Percentiles rank a stretch among this genome's conserved stretches.
These are phyloP conservation scores for Trinectes maculatus DNA, from an alignment of 2,113 vertebrate genomes.

Conservation along the genomic window DNA sequence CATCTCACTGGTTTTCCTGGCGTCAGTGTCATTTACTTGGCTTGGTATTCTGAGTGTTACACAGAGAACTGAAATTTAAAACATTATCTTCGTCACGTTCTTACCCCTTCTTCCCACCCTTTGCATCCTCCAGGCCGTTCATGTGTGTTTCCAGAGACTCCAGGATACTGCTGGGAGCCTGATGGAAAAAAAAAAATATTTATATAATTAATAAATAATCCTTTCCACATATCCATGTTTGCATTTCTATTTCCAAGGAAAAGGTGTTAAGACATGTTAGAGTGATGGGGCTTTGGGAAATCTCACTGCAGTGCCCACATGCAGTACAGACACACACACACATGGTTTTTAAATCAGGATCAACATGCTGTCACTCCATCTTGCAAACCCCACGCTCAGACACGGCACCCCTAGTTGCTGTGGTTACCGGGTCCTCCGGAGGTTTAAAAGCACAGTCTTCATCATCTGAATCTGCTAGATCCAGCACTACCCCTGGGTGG, in stretches of 20 bases:
- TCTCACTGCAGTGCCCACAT: constrained; percentile 36
- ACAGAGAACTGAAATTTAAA: background rate
- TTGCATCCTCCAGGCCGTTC: constrained; percentile 91
- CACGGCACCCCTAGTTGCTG: constrained; percentile 59
- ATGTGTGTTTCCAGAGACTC: constrained; percentile 98
- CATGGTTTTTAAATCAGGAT: constrained; percentile 17
- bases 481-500: constrained; percentile 82
- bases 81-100: background rate
- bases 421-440: constrained; percentile 81
- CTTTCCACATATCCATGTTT: background rate
- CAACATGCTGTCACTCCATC: constrained; percentile 66
- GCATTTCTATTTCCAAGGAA: constrained; percentile 3
- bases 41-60: background rate
- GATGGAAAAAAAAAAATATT: constrained; percentile 9
- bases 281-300: background rate
- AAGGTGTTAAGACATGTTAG: background rate
- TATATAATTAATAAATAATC: background rate
- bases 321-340: constrained; percentile 18
- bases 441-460: constrained; percentile 84
- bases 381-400: constrained; percentile 63
- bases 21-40: background rate
- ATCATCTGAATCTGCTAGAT: constrained; percentile 83
- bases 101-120: constrained; percentile 87
- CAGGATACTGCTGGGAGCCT: constrained; percentile 99
- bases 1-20: background rate